A percentile compares a stretch with the other conserved stretches of the same genome.
These are phyloP conservation scores for Oxyura jamaicensis DNA, from an alignment of 2,113 vertebrate genomes.

Conservation along the genomic window DNA sequence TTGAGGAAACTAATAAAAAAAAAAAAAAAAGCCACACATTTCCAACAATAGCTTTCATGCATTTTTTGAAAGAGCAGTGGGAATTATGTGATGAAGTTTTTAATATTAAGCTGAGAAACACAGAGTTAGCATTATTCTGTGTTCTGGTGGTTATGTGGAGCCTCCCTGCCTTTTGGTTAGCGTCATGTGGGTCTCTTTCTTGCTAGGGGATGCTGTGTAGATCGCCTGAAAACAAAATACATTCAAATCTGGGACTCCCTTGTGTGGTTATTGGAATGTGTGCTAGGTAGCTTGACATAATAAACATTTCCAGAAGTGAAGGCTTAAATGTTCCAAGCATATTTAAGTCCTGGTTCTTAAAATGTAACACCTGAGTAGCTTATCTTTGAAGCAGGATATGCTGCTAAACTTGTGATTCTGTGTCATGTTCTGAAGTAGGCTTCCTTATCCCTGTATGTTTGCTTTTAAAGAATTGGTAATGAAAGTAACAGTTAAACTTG, in stretches of 20 bases:
- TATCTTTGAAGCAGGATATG: not conserved
- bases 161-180: slow-evolving; percentile 22
- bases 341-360: slow-evolving; percentile 41
- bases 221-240: slow-evolving; percentile 27
- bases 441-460: not conserved
- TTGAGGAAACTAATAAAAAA: slow-evolving; percentile 71
- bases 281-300: slow-evolving; percentile 2
- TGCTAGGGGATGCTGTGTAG: not conserved
- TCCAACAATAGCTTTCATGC: slow-evolving; percentile 73
- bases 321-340: slow-evolving; percentile 46
- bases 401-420: not conserved
- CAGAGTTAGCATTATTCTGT: slow-evolving; percentile 30
- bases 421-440: not conserved
- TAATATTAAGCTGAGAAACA: slow-evolving; percentile 10
- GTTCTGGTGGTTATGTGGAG: slow-evolving; percentile 19
- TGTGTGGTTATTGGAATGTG: not conserved
- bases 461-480: slow-evolving; percentile 40
- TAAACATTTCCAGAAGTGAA: slow-evolving; percentile 46
- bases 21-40: slow-evolving; percentile 76
- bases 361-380: not conserved
- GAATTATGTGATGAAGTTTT: slow-evolving; percentile 45
- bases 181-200: not conserved
- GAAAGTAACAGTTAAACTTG: slow-evolving; percentile 27
- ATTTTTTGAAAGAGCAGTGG: slow-evolving; percentile 69
- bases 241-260: not conserved